These are phyloP conservation scores for Callipepla squamata DNA, from an alignment of 2,113 vertebrate species.

Conservation along the genomic window DNA sequence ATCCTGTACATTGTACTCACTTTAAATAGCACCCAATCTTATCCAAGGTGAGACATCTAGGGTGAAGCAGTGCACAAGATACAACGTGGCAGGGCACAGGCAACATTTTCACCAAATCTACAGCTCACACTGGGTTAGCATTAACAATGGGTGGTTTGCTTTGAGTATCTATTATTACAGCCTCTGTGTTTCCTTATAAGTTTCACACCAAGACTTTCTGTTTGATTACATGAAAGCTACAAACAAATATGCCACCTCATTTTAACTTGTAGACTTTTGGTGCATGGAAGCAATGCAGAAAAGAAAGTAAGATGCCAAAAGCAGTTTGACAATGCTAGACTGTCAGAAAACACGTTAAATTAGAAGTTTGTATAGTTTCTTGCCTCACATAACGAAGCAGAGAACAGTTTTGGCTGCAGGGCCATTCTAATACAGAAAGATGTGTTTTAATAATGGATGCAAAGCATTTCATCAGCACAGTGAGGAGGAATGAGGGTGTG, in stretches of 20 bases:
- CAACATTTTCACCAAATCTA: background rate
- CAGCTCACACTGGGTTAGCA: background rate
- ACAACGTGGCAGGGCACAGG: background rate
- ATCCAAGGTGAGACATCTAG: background rate
- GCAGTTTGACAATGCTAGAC: background rate
- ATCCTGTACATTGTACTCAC: background rate
- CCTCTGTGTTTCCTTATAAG: background rate
- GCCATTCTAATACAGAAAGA: conserved; percentile 62
- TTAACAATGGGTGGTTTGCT: background rate
- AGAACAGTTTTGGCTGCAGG: conserved; percentile 61
- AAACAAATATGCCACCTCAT: background rate
- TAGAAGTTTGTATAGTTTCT: conserved; percentile 37
- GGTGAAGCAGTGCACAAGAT: background rate
- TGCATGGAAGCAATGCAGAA: background rate
- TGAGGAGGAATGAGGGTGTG: background rate
- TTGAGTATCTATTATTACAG: background rate
- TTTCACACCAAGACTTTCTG: background rate
- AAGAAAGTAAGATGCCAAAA: conserved; percentile 7
- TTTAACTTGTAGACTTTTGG: conserved; percentile 37
- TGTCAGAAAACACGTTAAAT: conserved; percentile 18
- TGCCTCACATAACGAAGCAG: conserved; percentile 21
- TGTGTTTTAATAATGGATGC: conserved; percentile 61
- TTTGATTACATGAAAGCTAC: background rate
- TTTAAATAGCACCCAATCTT: background rate
- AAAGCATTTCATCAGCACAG: conserved; percentile 61